Base-by-base conservation (phyloP, 2,888 invertebrate genomes). In the Eretmocerus hayati region DNA sequence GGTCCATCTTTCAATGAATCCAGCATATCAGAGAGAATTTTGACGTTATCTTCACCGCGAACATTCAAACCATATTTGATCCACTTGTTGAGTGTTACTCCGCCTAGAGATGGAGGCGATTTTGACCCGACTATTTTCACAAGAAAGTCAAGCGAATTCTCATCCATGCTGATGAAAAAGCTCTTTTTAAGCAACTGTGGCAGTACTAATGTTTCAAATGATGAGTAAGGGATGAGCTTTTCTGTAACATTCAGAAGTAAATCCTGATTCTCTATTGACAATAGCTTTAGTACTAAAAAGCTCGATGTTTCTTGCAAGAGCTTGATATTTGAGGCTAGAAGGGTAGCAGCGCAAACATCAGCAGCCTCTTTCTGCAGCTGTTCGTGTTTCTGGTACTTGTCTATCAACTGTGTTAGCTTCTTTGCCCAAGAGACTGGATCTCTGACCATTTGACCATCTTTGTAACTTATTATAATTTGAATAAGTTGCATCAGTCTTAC, bases 241-340 rank as follows among this genome's bases (percentile, higher is more conserved):
- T 81, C 77, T 3, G 87, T 78, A 62, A 87, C 83, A 47, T 78
- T 74, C 42, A 84, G 75, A 26, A 83, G 74, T 16, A 84, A 75
- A 26, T 73, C 70, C 39, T 77, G 75, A 46, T 80, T 74, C 8
- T 77, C 73, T 11, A 83, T 65, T 11, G 75, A 74, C 23, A 87
- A 65, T 20, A 84, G 72, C 54, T 81, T 83, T 59, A 80, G 77
- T 1, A 84, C 77, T 44, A 89, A 72, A n/a, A 79, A 76, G 30
- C 83, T 82, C 0, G 85, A 81, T 63, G 83, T 81, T 63, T 89
- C 82, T 70, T 89, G 89, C 3, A 81, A 78, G 11, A 90, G 69
- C 42, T 79, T 79, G 0, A 85, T 71, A 57, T 80, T 78, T 8
- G 76, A 73, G 0, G 85, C 70, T 15, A 72, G 57, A 30, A 74